Percentiles rank a stretch among this genome's conserved stretches.
These are phyloP conservation scores for Ianthella basta DNA, from an alignment of 37 sponge, comb jelly and placozoan genomes.

Conservation along the genomic window DNA sequence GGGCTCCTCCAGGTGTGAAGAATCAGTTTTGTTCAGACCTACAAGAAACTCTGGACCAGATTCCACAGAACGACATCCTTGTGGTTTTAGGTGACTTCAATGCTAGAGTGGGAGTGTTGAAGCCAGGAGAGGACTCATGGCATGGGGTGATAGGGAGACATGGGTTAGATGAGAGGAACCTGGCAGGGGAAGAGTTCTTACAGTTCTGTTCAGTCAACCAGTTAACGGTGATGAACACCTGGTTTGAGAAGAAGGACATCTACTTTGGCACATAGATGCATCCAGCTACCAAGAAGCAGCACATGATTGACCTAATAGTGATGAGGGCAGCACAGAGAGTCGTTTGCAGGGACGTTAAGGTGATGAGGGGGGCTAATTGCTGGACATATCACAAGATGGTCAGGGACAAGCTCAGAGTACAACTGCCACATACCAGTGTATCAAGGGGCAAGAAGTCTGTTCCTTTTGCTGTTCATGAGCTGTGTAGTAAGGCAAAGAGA, in stretches of 20 bases:
- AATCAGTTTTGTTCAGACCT: slow-evolving; percentile 27
- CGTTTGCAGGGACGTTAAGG: slow-evolving; percentile 25
- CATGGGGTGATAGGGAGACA: slow-evolving; percentile 18
- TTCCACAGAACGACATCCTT: slow-evolving; percentile 28
- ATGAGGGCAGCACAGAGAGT: slow-evolving; percentile 23
- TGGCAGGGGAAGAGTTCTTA: slow-evolving; percentile 42
- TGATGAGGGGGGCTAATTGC: slow-evolving; percentile 48
- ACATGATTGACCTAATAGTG: slow-evolving; percentile 41
- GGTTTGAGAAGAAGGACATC: slow-evolving; percentile 43
- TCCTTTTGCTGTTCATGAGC: slow-evolving; percentile 25
- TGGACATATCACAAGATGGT: slow-evolving; percentile 26
- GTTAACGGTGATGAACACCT: slow-evolving; percentile 57
- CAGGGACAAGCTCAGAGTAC: slow-evolving; percentile 34
- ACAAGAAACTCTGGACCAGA: slow-evolving; percentile 3
- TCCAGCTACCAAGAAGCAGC: slow-evolving; percentile 36
- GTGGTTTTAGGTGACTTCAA: slow-evolving; percentile 43
- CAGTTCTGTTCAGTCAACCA: slow-evolving; percentile 55
- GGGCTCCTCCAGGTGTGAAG: slow-evolving; percentile 30
- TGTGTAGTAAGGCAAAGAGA: slow-evolving; percentile 11
- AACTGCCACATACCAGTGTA: neutral
- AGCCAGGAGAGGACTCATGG: neutral
- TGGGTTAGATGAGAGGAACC: slow-evolving; percentile 47
- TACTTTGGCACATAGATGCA: slow-evolving; percentile 48
- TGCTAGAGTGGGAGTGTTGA: slow-evolving; percentile 13
- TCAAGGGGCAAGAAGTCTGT: neutral